Evolutionary conservation across 2,888 invertebrate genomes (phyloP), one percentile per base, ranked within the genome.

Genomic region (Perithous albicinctus): DNA sequence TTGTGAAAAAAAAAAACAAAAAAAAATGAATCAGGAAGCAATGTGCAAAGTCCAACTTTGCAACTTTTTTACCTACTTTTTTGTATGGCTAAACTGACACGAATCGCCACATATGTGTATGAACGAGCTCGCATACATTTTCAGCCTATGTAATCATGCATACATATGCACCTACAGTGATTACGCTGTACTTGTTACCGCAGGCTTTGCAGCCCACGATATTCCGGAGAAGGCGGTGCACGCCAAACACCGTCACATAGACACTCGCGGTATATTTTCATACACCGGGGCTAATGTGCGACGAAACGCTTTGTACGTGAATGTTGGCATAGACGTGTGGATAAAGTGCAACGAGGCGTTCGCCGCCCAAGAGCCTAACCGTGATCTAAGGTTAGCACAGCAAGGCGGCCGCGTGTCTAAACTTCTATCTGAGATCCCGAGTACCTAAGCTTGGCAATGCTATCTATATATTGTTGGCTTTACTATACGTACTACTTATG

Each of bases 301-400:
- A 46, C 15, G 32, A 41, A 20, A 59, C 15, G 12, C 35, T 8
- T 8, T 56, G n/a, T 61, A 66, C 64, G 29, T 41, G 46, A 32
- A 18, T 63, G 20, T 35, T 35, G 4, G 26, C 15, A 64, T 15
- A 23, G 20, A 38, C 10, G 12, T 56, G 56, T 26, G 18, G 41
- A 78, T 78, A 76, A n/a, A 77, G 41, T 66, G 72, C 72, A 72
- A 73, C 66, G 76, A 72, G 72, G 72, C 80, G 72, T 72, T 66
- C 64, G 59, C 32, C 61, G 51, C 23, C 56, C 67, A 12, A 59
- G 61, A n/a, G n/a, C n/a, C 70, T 66, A 72, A 72, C 59, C 76
- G 76, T 48, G 70, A 80, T 76, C 70, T 80, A 72, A 76, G 80
- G 80, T 76, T 80, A 80, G 48, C 75, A 59, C n/a, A n/a, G n/a